Evolutionary conservation across 1,140 invertebrate species (phyloP).

Genomic region (Eriosoma lanigerum): DNA sequence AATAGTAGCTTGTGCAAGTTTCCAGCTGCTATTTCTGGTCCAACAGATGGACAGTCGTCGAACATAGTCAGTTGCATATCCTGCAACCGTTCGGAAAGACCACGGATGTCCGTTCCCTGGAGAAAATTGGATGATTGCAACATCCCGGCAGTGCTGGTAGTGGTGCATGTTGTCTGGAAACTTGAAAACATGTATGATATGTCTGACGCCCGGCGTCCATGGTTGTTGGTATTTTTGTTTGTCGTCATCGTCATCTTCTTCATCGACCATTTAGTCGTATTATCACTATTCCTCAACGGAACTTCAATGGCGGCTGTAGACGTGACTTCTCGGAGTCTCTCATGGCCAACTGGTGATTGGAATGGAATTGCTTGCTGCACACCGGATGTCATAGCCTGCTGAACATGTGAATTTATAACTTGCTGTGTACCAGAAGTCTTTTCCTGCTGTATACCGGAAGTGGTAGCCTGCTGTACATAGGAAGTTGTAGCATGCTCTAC

Average conservation of each 20-base stretch:
- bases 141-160: neutral
- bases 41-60: neutral
- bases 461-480: neutral
- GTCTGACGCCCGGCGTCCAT: neutral
- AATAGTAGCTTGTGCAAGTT: slow-evolving; percentile 52
- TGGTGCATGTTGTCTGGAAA: neutral
- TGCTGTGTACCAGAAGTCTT: no score
- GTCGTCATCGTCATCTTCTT: neutral
- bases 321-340: no score
- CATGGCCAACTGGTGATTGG: no score
- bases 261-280: neutral
- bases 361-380: no score
- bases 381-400: no score
- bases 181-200: slow-evolving; percentile 34
- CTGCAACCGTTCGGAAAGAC: slow-evolving; percentile 59
- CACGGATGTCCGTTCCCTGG: slow-evolving; percentile 54
- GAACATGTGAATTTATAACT: no score
- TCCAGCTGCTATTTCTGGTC: neutral
- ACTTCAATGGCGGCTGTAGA: neutral
- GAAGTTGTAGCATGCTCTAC: neutral
- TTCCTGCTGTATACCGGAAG: neutral
- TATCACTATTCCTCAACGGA: neutral
- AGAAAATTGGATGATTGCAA: neutral
- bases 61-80: slow-evolving; percentile 9
- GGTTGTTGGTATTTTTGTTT: no score